These are phyloP conservation scores for Dicaeum eximium DNA, from an alignment of 2,113 vertebrate genomes.

Conservation along the genomic window DNA sequence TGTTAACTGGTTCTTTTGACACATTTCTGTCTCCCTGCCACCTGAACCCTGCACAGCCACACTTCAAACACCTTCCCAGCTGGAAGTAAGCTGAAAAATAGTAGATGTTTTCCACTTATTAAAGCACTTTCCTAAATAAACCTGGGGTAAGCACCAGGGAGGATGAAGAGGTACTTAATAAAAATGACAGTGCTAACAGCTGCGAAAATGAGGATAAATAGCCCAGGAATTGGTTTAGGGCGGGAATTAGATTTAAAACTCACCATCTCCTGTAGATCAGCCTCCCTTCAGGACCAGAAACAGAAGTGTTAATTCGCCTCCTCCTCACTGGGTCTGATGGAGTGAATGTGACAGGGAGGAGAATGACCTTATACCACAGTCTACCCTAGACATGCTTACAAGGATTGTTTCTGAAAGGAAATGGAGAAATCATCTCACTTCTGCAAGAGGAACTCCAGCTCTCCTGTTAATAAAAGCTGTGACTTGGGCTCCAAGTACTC, in stretches of 20 bases:
- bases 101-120: background rate
- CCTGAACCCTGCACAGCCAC: background rate
- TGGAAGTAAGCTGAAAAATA: background rate
- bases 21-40: background rate
- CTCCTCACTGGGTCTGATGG: background rate
- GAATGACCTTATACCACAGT: background rate
- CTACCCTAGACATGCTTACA: background rate
- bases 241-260: background rate
- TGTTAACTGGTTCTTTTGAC: background rate
- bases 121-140: background rate
- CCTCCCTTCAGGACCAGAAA: background rate
- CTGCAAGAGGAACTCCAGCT: background rate
- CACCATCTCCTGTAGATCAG: background rate
- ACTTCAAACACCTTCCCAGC: background rate
- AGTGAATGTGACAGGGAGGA: background rate
- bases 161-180: constrained; percentile 27
- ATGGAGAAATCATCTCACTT: background rate
- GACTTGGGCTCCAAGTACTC: background rate
- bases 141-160: background rate
- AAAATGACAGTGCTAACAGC: background rate
- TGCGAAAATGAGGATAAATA: background rate
- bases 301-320: background rate
- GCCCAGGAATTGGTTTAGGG: background rate
- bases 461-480: background rate
- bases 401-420: background rate